phyloP scores from a whole-genome alignment of 2,888 invertebrate genomes.

The Alcis repandata region DNA sequence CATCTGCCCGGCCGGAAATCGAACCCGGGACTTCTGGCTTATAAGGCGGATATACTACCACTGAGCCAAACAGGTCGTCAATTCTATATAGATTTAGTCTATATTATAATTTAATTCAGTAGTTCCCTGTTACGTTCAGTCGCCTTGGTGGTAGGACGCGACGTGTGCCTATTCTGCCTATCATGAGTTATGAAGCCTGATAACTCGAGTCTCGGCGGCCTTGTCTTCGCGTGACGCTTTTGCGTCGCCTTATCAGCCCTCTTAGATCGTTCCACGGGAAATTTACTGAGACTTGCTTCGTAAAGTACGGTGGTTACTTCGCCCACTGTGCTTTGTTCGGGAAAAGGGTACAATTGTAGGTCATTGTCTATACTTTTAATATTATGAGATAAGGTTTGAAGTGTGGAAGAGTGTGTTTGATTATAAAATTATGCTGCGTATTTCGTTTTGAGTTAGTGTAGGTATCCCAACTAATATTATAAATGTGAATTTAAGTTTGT shows the following conservation, averaged over 20 bases:
- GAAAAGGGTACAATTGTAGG: slow-evolving; percentile 45
- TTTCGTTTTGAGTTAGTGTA: no score
- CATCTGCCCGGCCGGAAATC: no score
- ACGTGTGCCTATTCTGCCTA: slow-evolving; percentile 54
- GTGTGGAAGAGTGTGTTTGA: background rate
- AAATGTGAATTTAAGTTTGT: no score
- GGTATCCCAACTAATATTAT: no score
- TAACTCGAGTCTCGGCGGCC: slow-evolving; percentile 54
- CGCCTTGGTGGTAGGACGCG: slow-evolving; percentile 29
- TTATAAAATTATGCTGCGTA: no score
- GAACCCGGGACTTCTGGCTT: no score
- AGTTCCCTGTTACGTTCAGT: slow-evolving; percentile 24
- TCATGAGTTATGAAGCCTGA: slow-evolving; percentile 66
- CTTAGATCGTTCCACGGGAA: slow-evolving; percentile 60
- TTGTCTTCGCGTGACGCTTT: slow-evolving; percentile 66
- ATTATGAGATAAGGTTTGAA: slow-evolving; percentile 15
- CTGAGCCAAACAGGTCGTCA: background rate
- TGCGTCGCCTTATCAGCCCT: slow-evolving; percentile 62
- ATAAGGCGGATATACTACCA: no score
- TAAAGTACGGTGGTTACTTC: slow-evolving; percentile 53
- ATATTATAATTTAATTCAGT: slow-evolving; percentile 15
- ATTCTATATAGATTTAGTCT: background rate
- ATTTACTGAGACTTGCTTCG: slow-evolving; percentile 60
- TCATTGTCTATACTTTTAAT: slow-evolving; percentile 34
- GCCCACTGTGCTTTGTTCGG: slow-evolving; percentile 48